Evolutionary conservation across 2,797 vertebrate genomes (phyloP), one percentile per base, ranked within the genome.

Genomic region (Eleutherodactylus coqui): DNA sequence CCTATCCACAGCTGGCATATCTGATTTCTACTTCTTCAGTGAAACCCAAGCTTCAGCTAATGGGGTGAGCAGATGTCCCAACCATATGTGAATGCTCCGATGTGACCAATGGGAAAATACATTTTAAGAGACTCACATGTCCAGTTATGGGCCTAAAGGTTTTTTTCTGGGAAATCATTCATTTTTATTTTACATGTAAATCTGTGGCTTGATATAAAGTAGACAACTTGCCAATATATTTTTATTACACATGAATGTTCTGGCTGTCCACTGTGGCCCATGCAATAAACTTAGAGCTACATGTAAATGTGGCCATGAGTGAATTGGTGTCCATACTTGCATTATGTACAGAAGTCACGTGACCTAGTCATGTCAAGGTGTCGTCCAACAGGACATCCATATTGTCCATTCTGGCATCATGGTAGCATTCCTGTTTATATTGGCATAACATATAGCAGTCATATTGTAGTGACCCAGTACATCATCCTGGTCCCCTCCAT

Each of bases 91-190:
- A 72, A 72, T 72, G 24, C 13, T 72, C 69, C 27, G 11, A 45
- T 73, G 16, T 73, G 70, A 73, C 67, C 67, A 70, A 70, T 70
- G 36, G 19, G 36, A n/a, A 70, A 41, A 70, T n/a, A 41, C 5
- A 2, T 70, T 14, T 24, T 41, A 11, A 11, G 11, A 14, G 32
- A 19, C 64, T 69, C 64, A 8, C 4, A 36, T 36, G 16, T 69
- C 17, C 55, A 27, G 62, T 34, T 16, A 67, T 5, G 5, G 34
- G 34, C 29, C 21, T 69, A 21, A 69, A 69, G 64, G 7, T 32
- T 1, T 38, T 69, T 38, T 69, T 8, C 29, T 7, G 53, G 17
- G 8, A 55, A 55, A 6, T 24, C 21, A 69, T 19, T 21, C 3
- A 38, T 69, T 38, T 60, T 27, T 60, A 29, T 60, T 29, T 60